Evolutionary conservation across 2,113 vertebrate species (phyloP).

Genomic region (Hucho hucho): DNA sequence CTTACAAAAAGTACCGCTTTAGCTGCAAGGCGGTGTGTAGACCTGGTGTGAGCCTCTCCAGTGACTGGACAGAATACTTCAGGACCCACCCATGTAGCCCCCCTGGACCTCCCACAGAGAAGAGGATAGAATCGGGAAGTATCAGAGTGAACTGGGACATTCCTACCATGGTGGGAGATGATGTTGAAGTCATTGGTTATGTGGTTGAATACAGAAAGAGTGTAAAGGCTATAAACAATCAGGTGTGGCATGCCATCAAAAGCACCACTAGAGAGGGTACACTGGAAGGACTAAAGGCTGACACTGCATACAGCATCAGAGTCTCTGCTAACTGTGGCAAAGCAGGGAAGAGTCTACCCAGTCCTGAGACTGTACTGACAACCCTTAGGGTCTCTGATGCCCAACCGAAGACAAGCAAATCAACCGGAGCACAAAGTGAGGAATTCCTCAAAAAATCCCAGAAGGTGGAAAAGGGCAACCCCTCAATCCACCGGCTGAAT

Average conservation of each 20-base stretch:
- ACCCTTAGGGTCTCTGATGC: background rate
- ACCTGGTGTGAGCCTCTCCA: conserved; percentile 33
- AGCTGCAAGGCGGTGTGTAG: conserved; percentile 36
- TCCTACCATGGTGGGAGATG: conserved; percentile 34
- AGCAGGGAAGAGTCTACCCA: conserved; percentile 29
- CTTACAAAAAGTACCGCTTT: conserved; percentile 32
- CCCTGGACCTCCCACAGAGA: conserved; percentile 25
- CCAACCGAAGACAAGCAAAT: background rate
- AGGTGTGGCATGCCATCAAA: conserved; percentile 21
- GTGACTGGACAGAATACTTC: conserved; percentile 21
- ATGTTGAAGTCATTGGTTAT: conserved; percentile 27
- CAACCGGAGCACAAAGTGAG: conserved; percentile 2
- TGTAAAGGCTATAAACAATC: background rate
- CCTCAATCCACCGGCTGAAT: conserved; percentile 3
- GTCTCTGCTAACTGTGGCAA: conserved; percentile 29
- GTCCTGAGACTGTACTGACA: conserved; percentile 20
- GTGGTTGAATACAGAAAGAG: conserved; percentile 30
- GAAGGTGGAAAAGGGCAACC: conserved; percentile 26
- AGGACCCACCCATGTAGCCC: conserved; percentile 34
- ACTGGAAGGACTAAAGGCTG: conserved; percentile 21
- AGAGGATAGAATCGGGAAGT: conserved; percentile 7
- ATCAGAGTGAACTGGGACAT: conserved; percentile 36
- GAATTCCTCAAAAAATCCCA: conserved; percentile 17
- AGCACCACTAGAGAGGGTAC: conserved; percentile 24
- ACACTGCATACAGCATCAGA: conserved; percentile 23